phyloP scores from a whole-genome alignment of 2,888 invertebrate genomes.

The Aphodius granarius region DNA sequence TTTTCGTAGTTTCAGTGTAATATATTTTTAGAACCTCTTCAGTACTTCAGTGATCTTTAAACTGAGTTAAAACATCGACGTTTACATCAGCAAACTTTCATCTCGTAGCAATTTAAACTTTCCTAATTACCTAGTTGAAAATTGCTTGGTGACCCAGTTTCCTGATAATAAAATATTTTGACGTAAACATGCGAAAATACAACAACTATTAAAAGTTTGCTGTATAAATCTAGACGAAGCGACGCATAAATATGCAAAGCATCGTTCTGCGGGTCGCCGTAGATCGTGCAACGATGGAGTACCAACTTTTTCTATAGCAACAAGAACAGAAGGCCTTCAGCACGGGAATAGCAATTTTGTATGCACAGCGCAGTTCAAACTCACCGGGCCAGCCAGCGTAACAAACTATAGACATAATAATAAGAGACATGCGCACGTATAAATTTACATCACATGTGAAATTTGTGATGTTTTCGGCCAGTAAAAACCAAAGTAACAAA shows the following conservation, averaged over 20 bases:
- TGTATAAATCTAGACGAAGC: background rate
- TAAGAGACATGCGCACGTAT: no score
- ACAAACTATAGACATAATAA: background rate
- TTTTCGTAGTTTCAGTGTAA: no score
- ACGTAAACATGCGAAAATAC: background rate
- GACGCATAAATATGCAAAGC: background rate
- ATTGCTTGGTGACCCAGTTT: background rate
- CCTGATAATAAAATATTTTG: background rate
- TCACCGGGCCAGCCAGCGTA: background rate
- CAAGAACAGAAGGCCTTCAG: background rate
- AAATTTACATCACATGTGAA: no score
- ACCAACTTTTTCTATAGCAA: background rate
- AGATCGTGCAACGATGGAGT: background rate
- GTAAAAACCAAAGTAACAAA: no score
- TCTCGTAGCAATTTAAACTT: background rate
- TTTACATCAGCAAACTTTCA: background rate
- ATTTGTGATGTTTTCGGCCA: no score
- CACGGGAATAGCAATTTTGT: background rate
- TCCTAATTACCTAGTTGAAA: background rate
- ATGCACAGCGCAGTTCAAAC: background rate
- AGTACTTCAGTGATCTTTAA: background rate
- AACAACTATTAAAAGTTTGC: background rate
- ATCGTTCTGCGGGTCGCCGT: background rate
- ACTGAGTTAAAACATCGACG: background rate
- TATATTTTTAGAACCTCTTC: background rate